Evolutionary conservation across 2,113 vertebrate species (phyloP).

Genomic region (Heptranchias perlo): DNA sequence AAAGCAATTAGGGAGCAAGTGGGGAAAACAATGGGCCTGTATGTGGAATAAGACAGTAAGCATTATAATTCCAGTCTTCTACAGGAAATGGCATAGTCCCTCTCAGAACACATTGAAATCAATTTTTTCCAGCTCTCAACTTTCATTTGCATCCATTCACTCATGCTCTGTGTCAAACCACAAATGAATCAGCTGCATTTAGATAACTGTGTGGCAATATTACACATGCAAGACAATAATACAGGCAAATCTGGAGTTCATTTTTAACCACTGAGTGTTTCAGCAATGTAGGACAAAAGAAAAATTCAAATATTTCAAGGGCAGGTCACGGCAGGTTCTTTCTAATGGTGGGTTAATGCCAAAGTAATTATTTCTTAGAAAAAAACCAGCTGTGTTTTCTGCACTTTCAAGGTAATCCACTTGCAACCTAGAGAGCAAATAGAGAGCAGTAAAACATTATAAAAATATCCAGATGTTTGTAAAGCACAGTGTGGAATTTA

Average conservation of each 20-base stretch:
- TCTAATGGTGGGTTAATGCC: background rate
- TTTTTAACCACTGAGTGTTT: background rate
- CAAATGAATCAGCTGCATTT: background rate
- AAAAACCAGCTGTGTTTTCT: background rate
- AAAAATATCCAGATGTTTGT: background rate
- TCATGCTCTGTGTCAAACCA: background rate
- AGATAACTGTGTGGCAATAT: background rate
- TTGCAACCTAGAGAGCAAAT: background rate
- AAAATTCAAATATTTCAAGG: constrained; percentile 15
- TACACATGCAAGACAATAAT: background rate
- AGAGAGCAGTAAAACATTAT: background rate
- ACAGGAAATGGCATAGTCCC: background rate
- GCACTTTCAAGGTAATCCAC: background rate
- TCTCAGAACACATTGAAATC: background rate
- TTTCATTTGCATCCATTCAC: constrained; percentile 19
- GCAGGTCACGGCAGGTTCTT: background rate
- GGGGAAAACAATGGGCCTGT: background rate
- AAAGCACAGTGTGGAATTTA: background rate
- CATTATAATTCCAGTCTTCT: background rate
- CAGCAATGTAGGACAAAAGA: background rate
- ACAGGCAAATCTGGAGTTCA: background rate
- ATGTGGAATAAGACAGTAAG: background rate
- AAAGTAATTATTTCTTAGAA: background rate
- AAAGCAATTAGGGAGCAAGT: constrained; percentile 19
- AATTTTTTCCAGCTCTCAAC: background rate